Evolutionary conservation across 1,140 invertebrate genomes (phyloP).

Genomic region (Pseudomyrmex pallidus): DNA sequence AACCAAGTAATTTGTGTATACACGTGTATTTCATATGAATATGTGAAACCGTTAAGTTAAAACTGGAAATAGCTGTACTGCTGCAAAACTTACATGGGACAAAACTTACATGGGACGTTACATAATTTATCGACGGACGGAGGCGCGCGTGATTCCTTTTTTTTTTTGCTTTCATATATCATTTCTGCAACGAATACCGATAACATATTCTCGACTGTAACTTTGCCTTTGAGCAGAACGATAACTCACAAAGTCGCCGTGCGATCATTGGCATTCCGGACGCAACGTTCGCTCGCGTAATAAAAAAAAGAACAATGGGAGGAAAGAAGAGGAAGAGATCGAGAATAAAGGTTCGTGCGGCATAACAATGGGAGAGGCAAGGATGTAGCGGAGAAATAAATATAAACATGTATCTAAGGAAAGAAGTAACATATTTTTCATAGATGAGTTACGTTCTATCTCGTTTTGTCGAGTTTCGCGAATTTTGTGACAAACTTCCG

Average conservation of each 20-base stretch:
- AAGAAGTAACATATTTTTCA: background rate
- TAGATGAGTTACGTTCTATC: background rate
- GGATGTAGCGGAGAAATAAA: constrained; percentile 37
- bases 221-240: constrained; percentile 28
- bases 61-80: constrained; percentile 19
- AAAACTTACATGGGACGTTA: background rate
- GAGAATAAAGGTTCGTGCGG: constrained; percentile 43
- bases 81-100: background rate
- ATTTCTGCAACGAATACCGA: constrained; percentile 8
- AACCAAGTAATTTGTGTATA: background rate
- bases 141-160: background rate
- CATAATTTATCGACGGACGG: background rate
- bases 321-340: constrained; percentile 41
- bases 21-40: background rate
- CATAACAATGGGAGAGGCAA: constrained; percentile 39
- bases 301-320: constrained; percentile 47
- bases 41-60: constrained; percentile 22
- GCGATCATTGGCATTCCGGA: constrained; percentile 48
- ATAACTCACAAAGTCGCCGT: constrained; percentile 44
- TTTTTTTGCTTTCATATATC: background rate
- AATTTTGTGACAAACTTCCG: background rate
- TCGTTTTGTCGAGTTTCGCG: too few relatives aligned
- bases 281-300: constrained; percentile 24
- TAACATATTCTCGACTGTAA: constrained; percentile 41
- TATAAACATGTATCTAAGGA: background rate